Conservation (phyloP, 2,888 invertebrate genomes). For the Craniophora ligustri region DNA sequence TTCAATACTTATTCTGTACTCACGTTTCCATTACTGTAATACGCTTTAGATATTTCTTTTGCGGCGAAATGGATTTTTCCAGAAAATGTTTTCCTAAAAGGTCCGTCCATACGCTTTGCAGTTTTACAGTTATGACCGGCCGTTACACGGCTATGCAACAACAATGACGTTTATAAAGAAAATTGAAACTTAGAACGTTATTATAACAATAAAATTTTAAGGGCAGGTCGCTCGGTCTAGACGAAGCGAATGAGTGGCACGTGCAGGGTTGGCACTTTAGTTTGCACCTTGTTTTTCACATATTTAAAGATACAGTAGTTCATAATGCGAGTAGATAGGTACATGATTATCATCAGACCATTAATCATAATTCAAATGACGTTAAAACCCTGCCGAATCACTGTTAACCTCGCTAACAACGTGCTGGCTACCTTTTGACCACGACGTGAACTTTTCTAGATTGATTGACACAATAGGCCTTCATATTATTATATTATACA, state of each 20-base stretch:
- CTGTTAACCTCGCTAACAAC: no score
- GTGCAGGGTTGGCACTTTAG: slow-evolving; percentile 12
- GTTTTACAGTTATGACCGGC: not conserved
- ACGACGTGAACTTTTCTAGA: no score
- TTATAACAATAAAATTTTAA: slow-evolving; percentile 34
- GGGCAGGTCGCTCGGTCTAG: slow-evolving; percentile 30
- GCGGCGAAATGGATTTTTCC: slow-evolving; percentile 9
- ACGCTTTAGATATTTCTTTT: slow-evolving; percentile 15
- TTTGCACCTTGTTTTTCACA: no score
- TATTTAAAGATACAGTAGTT: no score
- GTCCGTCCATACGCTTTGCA: slow-evolving; percentile 1
- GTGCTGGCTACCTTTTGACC: no score
- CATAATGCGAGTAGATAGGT: no score
- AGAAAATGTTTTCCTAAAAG: slow-evolving; percentile 5
- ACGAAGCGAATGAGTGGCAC: slow-evolving; percentile 15
- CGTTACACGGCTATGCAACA: slow-evolving; percentile 11
- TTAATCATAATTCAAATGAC: no score
- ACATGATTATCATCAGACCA: no score
- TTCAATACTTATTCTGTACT: not conserved
- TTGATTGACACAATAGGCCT: no score
- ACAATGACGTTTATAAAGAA: slow-evolving; percentile 8
- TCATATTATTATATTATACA: no score
- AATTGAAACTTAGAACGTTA: slow-evolving; percentile 35
- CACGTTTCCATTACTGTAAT: slow-evolving; percentile 16
- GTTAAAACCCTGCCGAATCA: no score